phyloP scores from a whole-genome alignment of 2,113 vertebrate species.

The Tupaia tana region DNA sequence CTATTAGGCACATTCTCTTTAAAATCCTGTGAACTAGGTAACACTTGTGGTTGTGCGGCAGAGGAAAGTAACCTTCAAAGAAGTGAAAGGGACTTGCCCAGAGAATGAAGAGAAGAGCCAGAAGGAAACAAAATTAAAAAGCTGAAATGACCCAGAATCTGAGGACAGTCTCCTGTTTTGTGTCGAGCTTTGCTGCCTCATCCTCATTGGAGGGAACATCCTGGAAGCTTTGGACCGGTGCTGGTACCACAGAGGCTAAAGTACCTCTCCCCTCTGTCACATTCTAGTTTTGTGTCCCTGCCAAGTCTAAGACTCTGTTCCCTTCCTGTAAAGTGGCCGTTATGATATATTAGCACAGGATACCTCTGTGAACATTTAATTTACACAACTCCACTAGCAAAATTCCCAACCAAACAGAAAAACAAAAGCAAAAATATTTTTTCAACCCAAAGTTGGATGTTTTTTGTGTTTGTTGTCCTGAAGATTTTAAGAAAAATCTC shows the following conservation, averaged over 20 bases:
- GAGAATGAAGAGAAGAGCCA: not conserved
- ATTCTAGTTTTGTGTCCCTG: not conserved
- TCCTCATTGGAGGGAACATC: rapidly evolving
- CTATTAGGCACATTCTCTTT: not conserved
- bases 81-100: not conserved
- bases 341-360: not conserved
- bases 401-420: not conserved
- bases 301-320: not conserved
- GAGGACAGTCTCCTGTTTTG: not conserved
- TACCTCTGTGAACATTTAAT: not conserved
- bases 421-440: not conserved
- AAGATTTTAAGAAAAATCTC: conserved; percentile 38
- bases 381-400: not conserved
- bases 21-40: not conserved
- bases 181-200: not conserved
- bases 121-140: not conserved
- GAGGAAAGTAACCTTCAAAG: not conserved
- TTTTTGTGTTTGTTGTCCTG: conserved; percentile 25
- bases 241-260: not conserved
- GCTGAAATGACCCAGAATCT: not conserved
- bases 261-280: not conserved
- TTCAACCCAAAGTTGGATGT: conserved; percentile 28
- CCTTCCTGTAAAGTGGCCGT: not conserved
- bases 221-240: rapidly evolving
- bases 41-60: not conserved